These are phyloP conservation scores for Battus philenor DNA, from an alignment of 1,140 invertebrate genomes.

Conservation along the genomic window DNA sequence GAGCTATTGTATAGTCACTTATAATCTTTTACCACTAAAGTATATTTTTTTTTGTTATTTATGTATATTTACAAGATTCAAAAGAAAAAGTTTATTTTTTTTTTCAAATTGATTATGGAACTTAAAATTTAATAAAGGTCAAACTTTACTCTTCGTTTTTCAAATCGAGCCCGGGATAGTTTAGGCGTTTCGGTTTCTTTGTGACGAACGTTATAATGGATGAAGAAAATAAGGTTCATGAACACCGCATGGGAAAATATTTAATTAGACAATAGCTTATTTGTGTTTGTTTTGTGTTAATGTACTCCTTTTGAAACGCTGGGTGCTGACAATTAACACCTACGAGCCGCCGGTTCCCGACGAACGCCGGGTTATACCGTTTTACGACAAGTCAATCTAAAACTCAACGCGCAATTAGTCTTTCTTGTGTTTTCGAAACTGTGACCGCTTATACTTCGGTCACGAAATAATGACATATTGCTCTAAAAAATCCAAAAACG, in stretches of 20 bases:
- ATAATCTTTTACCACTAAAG: too few species aligned
- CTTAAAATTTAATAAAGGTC: too few species aligned
- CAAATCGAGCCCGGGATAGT: conserved; percentile 37
- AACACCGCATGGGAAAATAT: conserved; percentile 66
- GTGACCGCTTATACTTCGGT: conserved; percentile 3
- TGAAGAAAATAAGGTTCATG: conserved; percentile 27
- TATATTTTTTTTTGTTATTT: too few species aligned
- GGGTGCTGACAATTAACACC: conserved; percentile 62
- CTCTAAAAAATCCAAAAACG: not conserved
- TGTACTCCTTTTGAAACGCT: conserved; percentile 64
- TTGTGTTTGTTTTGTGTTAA: conserved; percentile 72
- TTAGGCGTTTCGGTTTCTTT: conserved; percentile 50
- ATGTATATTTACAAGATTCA: too few species aligned
- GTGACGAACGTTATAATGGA: conserved; percentile 27
- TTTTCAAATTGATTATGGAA: too few species aligned
- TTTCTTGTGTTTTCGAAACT: conserved; percentile 11
- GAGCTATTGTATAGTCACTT: too few species aligned
- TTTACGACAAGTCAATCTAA: conserved; percentile 60
- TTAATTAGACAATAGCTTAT: conserved; percentile 74
- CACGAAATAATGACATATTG: conserved; percentile 8
- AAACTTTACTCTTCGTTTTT: conserved; percentile 39
- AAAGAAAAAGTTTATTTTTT: too few species aligned
- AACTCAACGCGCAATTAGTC: conserved; percentile 37
- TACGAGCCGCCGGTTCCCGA: conserved; percentile 45
- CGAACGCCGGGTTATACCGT: conserved; percentile 25